A percentile compares a stretch with the other conserved stretches of the same genome.
phyloP scores from a whole-genome alignment of 1,140 invertebrate genomes.

The Leptinotarsa lineolata region DNA sequence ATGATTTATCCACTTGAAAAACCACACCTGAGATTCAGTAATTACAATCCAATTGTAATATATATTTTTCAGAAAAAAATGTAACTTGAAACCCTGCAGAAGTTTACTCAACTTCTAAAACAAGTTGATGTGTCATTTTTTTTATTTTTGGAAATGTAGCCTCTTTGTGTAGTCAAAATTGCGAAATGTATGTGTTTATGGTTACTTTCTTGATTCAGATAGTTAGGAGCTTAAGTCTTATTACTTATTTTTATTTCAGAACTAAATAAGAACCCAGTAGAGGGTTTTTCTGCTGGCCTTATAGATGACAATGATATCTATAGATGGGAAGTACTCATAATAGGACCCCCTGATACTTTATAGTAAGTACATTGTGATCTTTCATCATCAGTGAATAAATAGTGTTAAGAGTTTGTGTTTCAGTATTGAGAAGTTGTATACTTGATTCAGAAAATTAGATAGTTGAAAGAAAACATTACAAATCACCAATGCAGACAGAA shows the following conservation, averaged over 20 bases:
- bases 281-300: conserved; percentile 98
- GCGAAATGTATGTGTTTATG: not conserved
- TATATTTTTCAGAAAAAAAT: not conserved
- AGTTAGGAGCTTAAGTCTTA: not conserved
- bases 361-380: conserved; percentile 75
- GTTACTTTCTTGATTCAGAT: not conserved
- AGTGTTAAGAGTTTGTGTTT: too few species aligned
- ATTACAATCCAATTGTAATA: not conserved
- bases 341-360: conserved; percentile 97
- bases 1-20: not conserved
- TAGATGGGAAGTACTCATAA: conserved; percentile 98
- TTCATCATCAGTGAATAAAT: too few species aligned
- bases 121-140: not conserved
- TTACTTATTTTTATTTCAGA: conserved; percentile 70
- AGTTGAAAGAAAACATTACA: too few species aligned
- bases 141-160: not conserved
- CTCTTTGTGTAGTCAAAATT: too few species aligned
- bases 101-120: not conserved
- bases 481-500: too few species aligned
- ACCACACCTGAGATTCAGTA: not conserved
- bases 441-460: too few species aligned
- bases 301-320: conserved; percentile 99
- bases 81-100: not conserved
- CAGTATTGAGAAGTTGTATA: too few species aligned
- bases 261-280: conserved; percentile 97